Evolutionary conservation across 2,888 invertebrate species (phyloP).

Genomic region (Acrocyrtus sp.): DNA sequence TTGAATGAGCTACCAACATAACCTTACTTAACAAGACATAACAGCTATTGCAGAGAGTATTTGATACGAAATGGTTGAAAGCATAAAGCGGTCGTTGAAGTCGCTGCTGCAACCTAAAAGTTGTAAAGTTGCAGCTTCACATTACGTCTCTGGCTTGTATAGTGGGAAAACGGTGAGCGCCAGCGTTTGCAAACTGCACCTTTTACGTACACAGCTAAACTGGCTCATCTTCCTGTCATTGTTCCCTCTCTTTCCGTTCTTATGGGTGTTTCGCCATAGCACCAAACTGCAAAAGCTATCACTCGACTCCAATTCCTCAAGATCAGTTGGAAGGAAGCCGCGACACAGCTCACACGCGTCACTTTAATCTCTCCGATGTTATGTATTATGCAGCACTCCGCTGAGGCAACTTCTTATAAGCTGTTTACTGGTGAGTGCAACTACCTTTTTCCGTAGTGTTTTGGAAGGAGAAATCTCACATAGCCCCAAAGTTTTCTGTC

Average conservation of each 20-base stretch:
- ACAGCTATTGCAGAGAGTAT: not conserved
- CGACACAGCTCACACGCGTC: slow-evolving; percentile 16
- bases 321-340: slow-evolving; percentile 36
- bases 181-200: not conserved
- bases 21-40: not conserved
- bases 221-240: slow-evolving; percentile 37
- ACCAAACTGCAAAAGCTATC: not conserved
- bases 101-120: not conserved
- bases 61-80: not conserved
- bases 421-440: too few species aligned
- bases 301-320: slow-evolving; percentile 2
- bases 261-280: not conserved
- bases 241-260: slow-evolving; percentile 4
- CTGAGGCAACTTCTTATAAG: too few species aligned
- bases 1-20: not conserved
- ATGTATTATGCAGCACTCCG: too few species aligned
- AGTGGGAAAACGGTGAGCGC: too few species aligned
- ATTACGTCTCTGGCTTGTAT: too few species aligned
- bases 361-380: too few species aligned
- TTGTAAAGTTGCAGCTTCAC: too few species aligned
- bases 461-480: too few species aligned
- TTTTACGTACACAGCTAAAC: not conserved
- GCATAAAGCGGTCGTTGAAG: not conserved
- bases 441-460: too few species aligned
- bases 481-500: too few species aligned